Evolutionary conservation across 2,113 vertebrate genomes (phyloP).

Genomic region (Chionomys nivalis): DNA sequence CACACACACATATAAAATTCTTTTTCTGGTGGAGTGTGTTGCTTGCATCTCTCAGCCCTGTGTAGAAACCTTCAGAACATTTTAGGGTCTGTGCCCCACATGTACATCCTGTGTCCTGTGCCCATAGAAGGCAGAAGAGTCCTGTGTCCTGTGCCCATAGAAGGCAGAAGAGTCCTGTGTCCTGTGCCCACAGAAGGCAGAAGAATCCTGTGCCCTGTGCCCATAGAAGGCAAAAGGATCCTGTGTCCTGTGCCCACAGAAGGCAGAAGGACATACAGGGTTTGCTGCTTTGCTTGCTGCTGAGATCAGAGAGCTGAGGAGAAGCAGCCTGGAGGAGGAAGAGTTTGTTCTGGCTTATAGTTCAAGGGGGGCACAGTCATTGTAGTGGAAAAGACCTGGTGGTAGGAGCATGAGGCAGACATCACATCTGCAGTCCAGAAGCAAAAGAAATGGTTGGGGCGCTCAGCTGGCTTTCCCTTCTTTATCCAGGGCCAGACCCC

Average conservation of each 20-base stretch:
- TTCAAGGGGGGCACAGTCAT: too few relatives aligned
- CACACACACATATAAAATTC: background rate
- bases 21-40: background rate
- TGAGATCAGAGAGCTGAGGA: background rate
- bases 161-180: too few relatives aligned
- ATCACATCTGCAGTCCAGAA: background rate
- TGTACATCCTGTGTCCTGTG: too few relatives aligned
- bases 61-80: background rate
- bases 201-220: background rate
- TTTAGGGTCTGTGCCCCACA: background rate
- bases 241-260: too few relatives aligned
- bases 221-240: too few relatives aligned
- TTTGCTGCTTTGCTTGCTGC: background rate
- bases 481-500: background rate
- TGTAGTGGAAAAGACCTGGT: background rate
- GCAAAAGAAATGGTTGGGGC: too few relatives aligned
- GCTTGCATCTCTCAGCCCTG: background rate
- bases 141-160: background rate
- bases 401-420: background rate
- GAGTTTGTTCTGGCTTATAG: background rate
- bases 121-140: background rate
- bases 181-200: too few relatives aligned
- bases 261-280: background rate
- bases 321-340: background rate
- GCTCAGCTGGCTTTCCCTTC: background rate